These are phyloP conservation scores for Otolemur garnettii DNA, from an alignment of 2,113 vertebrate genomes.

Conservation along the genomic window DNA sequence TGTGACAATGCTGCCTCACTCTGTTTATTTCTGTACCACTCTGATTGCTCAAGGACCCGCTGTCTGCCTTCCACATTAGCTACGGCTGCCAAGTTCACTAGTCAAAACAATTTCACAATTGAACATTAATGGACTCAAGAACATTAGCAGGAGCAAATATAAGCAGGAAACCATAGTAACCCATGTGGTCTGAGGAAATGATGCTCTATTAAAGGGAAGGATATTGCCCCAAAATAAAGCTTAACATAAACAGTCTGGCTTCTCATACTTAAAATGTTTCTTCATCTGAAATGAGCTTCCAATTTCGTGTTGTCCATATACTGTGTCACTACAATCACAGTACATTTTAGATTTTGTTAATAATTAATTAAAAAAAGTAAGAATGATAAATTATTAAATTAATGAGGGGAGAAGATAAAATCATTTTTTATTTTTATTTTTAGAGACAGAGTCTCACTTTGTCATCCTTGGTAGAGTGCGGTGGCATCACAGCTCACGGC, in stretches of 20 bases:
- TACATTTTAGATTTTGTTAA: slow-evolving; percentile 31
- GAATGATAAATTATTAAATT: slow-evolving; percentile 48
- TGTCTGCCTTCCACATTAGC: slow-evolving; percentile 55
- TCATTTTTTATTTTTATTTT: not conserved
- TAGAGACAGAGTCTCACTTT: too few relatives aligned
- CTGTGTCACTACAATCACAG: not conserved
- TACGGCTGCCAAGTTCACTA: slow-evolving; percentile 53
- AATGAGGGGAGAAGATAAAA: not conserved
- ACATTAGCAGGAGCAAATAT: slow-evolving; percentile 76
- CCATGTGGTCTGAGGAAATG: slow-evolving; percentile 65
- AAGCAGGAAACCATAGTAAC: slow-evolving; percentile 68
- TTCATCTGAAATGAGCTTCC: slow-evolving; percentile 25
- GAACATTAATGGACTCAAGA: slow-evolving; percentile 73
- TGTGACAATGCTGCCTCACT: not conserved
- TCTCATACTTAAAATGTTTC: slow-evolving; percentile 39
- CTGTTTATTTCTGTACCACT: slow-evolving; percentile 59
- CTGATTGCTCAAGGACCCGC: not conserved
- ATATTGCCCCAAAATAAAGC: slow-evolving; percentile 60
- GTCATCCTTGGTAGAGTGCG: too few relatives aligned
- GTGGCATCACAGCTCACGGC: too few relatives aligned
- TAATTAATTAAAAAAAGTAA: not conserved
- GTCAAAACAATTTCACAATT: slow-evolving; percentile 81
- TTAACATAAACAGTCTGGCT: slow-evolving; percentile 43
- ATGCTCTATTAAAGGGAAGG: slow-evolving; percentile 50
- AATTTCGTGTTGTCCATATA: not conserved